phyloP scores from a whole-genome alignment of 2,888 invertebrate species.

The Odontocolon sp. region DNA sequence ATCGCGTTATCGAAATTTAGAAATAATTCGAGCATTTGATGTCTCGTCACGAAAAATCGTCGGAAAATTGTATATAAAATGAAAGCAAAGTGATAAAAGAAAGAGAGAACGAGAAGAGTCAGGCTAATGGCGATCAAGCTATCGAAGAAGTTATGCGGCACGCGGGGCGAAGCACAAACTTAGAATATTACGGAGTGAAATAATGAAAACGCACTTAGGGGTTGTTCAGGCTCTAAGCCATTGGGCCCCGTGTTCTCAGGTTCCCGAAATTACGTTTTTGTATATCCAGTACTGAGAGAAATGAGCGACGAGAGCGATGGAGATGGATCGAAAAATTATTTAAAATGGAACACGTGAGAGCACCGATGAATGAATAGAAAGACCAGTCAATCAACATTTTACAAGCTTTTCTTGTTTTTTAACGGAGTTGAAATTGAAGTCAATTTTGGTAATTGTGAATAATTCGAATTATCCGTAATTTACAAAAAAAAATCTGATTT shows the following conservation, averaged over 20 bases:
- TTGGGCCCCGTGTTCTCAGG: neutral
- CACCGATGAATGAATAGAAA: too few species aligned
- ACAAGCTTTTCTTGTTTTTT: too few species aligned
- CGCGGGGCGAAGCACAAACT: slow-evolving; percentile 10
- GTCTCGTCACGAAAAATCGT: too few species aligned
- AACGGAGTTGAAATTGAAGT: too few species aligned
- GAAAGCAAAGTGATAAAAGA: slow-evolving; percentile 33
- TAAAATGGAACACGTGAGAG: too few species aligned
- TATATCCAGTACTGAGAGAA: neutral
- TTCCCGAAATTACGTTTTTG: slow-evolving; percentile 4
- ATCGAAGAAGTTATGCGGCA: slow-evolving; percentile 11
- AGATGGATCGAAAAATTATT: neutral
- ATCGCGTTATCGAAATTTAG: slow-evolving; percentile 3
- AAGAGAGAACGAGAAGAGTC: neutral
- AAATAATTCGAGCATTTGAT: slow-evolving; percentile 6
- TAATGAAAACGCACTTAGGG: slow-evolving; percentile 1
- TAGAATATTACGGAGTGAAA: neutral
- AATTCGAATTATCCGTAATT: neutral
- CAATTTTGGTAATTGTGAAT: too few species aligned
- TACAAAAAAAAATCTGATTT: too few species aligned
- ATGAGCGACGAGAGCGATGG: neutral
- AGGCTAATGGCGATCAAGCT: slow-evolving; percentile 9
- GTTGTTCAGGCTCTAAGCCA: neutral
- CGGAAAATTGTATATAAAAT: slow-evolving; percentile 49
- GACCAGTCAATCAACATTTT: too few species aligned